These are phyloP conservation scores for Takifugu bimaculatus DNA, from an alignment of 2,113 vertebrate genomes.

Conservation along the genomic window DNA sequence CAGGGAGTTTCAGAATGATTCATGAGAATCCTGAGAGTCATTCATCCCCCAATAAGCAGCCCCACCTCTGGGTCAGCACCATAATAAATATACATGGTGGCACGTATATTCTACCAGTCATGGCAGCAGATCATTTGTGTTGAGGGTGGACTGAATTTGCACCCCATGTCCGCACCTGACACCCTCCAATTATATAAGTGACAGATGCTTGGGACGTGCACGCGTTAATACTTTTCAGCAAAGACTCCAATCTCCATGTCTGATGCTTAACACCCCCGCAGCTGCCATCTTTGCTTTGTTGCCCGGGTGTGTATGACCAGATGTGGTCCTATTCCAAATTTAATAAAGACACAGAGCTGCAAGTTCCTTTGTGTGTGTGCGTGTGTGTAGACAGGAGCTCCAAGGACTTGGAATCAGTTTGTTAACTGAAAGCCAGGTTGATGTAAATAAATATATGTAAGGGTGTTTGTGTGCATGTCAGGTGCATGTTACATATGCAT, in stretches of 20 bases:
- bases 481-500: constrained; percentile 38
- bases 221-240: constrained; percentile 59
- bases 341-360: constrained; percentile 67
- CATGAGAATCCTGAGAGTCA: constrained; percentile 47
- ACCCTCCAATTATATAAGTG: constrained; percentile 70
- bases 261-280: constrained; percentile 31
- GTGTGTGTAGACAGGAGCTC: constrained; percentile 23
- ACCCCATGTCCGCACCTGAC: constrained; percentile 71
- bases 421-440: background rate
- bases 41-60: constrained; percentile 27
- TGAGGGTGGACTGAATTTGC: constrained; percentile 69
- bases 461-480: constrained; percentile 3
- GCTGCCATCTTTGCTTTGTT: constrained; percentile 61
- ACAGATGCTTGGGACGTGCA: constrained; percentile 70
- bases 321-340: constrained; percentile 76
- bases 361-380: constrained; percentile 20
- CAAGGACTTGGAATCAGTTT: constrained; percentile 19
- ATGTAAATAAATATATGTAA: background rate
- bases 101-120: constrained; percentile 58
- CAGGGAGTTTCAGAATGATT: constrained; percentile 31
- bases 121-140: constrained; percentile 57
- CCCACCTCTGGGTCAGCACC: constrained; percentile 55
- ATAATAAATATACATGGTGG: constrained; percentile 69
- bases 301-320: constrained; percentile 64
- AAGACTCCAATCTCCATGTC: constrained; percentile 64